These are phyloP conservation scores for Marisa cornuarietis DNA, from an alignment of 1,140 invertebrate species.

Conservation along the genomic window DNA sequence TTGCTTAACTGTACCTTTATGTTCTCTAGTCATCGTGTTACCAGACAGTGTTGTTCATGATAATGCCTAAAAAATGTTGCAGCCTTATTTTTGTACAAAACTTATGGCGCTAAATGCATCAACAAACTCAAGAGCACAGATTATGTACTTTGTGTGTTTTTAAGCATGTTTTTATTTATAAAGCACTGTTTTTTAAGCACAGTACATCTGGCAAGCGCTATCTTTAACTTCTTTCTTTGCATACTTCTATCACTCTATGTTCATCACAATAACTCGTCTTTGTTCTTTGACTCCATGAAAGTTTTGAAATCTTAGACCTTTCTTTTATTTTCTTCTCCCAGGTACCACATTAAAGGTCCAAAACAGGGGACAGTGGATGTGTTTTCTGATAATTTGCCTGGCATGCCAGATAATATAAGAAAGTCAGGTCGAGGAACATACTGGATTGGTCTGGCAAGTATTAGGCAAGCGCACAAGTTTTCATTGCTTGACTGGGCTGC, in stretches of 20 bases:
- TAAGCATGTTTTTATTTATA: too few species aligned
- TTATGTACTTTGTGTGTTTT: too few species aligned
- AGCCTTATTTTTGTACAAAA: too few species aligned
- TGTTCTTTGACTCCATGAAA: neutral
- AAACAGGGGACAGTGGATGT: conserved; percentile 66
- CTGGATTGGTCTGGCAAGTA: conserved; percentile 72
- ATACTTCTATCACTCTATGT: neutral
- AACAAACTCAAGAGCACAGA: too few species aligned
- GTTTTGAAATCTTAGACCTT: neutral
- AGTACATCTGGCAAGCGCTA: too few species aligned
- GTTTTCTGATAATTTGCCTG: conserved; percentile 53
- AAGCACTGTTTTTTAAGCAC: too few species aligned
- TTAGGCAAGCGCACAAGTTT: conserved; percentile 55
- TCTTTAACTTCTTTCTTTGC: neutral
- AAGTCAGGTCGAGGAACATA: conserved; percentile 77
- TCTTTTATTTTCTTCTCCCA: conserved; percentile 63
- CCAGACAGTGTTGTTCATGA: too few species aligned
- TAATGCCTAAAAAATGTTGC: too few species aligned
- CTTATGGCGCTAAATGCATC: too few species aligned
- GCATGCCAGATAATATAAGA: conserved; percentile 76
- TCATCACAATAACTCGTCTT: neutral
- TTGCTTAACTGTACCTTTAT: too few species aligned
- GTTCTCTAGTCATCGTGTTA: too few species aligned
- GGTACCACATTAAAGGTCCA: conserved; percentile 79
- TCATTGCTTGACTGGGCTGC: conserved; percentile 57